These are phyloP conservation scores for Adelognathus sp. DNA, from an alignment of 2,888 invertebrate genomes.

Conservation along the genomic window DNA sequence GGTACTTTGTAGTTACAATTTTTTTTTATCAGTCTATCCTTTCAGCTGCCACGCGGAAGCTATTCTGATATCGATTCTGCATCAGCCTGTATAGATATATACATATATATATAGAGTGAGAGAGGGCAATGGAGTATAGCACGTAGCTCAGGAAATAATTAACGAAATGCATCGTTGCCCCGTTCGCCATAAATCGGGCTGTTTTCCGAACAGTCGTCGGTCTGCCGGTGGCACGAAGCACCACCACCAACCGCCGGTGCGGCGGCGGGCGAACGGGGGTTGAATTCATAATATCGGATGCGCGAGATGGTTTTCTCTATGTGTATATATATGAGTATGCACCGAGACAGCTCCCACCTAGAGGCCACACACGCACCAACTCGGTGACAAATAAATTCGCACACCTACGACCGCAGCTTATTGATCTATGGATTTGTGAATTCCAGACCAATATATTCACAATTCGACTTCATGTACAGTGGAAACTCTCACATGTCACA, in stretches of 20 bases:
- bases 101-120: no score
- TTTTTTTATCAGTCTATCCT: no score
- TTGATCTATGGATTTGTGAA: conserved; percentile 33
- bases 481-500: background rate
- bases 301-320: conserved; percentile 1
- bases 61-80: no score
- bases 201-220: conserved; percentile 70
- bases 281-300: conserved; percentile 71
- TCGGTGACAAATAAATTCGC: conserved; percentile 40
- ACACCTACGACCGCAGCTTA: background rate
- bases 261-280: conserved; percentile 56
- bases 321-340: background rate
- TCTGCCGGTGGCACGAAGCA: conserved; percentile 66
- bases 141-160: conserved; percentile 69
- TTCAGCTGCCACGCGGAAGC: no score
- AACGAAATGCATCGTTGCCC: conserved; percentile 71
- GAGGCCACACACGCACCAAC: background rate
- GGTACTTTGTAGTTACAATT: no score
- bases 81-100: no score
- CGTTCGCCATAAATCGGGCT: conserved; percentile 69
- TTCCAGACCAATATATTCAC: background rate
- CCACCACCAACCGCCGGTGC: conserved; percentile 43
- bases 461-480: background rate
- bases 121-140: conserved; percentile 9
- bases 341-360: background rate